phyloP scores from a whole-genome alignment of 2,797 vertebrate species.

The Eupleurogrammus muticus region DNA sequence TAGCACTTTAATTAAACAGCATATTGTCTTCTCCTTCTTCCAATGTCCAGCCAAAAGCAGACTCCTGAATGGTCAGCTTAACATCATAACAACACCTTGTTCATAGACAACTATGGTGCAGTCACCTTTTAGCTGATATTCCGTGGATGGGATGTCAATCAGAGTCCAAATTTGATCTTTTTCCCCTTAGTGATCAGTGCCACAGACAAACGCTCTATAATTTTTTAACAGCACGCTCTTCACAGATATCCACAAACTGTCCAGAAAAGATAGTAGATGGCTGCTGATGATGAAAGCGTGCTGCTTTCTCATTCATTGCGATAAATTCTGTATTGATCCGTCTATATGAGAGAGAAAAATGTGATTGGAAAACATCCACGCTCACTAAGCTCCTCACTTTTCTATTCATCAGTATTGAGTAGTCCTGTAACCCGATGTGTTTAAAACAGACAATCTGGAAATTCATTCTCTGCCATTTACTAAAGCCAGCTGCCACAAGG shows the following conservation, averaged over 20 bases:
- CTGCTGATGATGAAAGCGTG: slow-evolving; percentile 3
- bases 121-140: slow-evolving; percentile 22
- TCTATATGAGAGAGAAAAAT: too few relatives aligned
- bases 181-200: background rate
- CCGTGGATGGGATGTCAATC: slow-evolving; percentile 1
- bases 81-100: too few relatives aligned
- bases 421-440: background rate
- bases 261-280: slow-evolving; percentile 5
- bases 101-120: background rate
- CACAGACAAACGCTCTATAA: background rate
- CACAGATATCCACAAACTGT: background rate
- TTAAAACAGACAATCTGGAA: too few relatives aligned
- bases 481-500: too few relatives aligned
- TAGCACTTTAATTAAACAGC: background rate
- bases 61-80: slow-evolving; percentile 4
- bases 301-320: background rate
- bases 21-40: slow-evolving; percentile 4
- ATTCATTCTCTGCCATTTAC: too few relatives aligned
- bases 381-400: background rate
- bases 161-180: slow-evolving; percentile 8
- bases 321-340: background rate
- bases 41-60: background rate
- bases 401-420: background rate
- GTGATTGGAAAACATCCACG: too few relatives aligned
- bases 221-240: slow-evolving; percentile 13